These are phyloP conservation scores for Esperia sulphurella DNA, from an alignment of 2,888 invertebrate genomes.

Conservation along the genomic window DNA sequence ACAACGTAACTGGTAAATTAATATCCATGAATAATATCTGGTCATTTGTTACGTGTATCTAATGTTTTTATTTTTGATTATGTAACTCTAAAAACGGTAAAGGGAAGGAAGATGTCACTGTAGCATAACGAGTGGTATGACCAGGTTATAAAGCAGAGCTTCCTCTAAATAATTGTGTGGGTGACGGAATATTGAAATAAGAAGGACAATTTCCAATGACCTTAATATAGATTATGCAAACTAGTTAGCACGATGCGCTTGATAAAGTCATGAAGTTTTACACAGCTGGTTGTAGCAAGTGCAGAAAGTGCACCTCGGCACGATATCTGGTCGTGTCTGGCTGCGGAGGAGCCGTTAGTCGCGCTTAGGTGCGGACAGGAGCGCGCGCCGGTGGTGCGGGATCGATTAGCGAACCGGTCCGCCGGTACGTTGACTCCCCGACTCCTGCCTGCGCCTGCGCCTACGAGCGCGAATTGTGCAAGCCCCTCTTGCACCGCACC, in stretches of 20 bases:
- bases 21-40: conserved; percentile 18
- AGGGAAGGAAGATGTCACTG: neutral
- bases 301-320: conserved; percentile 24
- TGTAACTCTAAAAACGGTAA: neutral
- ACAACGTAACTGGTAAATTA: conserved; percentile 34
- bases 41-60: conserved; percentile 12
- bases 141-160: neutral
- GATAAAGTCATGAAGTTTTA: conserved; percentile 1
- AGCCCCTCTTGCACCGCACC: conserved; percentile 16
- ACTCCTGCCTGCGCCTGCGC: conserved; percentile 42
- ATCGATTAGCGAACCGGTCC: conserved; percentile 66
- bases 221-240: neutral
- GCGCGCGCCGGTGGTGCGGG: conserved; percentile 21
- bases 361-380: conserved; percentile 70
- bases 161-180: too few relatives aligned
- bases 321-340: conserved; percentile 39
- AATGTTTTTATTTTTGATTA: neutral
- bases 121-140: neutral
- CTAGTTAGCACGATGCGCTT: neutral
- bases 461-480: conserved; percentile 9
- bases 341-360: conserved; percentile 67
- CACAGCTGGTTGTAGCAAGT: conserved; percentile 9
- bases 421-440: conserved; percentile 71
- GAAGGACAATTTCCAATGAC: neutral
- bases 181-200: neutral